Percentiles rank a stretch among this genome's conserved stretches.
phyloP scores from a whole-genome alignment of 1,140 invertebrate genomes.

The Venustaconcha ellipsiformis region DNA sequence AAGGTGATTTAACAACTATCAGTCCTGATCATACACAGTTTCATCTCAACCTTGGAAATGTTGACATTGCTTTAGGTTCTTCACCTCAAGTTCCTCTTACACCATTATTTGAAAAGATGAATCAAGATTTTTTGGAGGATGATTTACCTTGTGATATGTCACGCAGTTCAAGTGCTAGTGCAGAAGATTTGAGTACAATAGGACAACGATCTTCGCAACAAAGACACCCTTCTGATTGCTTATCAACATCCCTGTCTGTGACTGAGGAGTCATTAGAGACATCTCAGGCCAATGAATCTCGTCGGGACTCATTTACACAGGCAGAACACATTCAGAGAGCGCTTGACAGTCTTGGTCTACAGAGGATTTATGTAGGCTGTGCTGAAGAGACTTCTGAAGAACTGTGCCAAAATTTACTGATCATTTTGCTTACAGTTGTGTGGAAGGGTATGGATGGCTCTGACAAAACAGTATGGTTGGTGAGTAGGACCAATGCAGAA shows the following conservation, averaged over 20 bases:
- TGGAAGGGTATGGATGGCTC: constrained; percentile 76
- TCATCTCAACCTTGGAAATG: too few species aligned
- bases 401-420: constrained; percentile 74
- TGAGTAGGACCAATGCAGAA: constrained; percentile 32
- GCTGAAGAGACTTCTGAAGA: constrained; percentile 71
- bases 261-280: too few species aligned
- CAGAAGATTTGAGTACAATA: constrained; percentile 57
- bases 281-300: too few species aligned
- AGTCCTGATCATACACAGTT: too few species aligned
- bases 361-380: constrained; percentile 44
- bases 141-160: constrained; percentile 40
- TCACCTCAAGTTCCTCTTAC: constrained; percentile 40
- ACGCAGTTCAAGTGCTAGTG: constrained; percentile 62
- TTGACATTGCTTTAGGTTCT: constrained; percentile 9
- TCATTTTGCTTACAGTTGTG: constrained; percentile 74
- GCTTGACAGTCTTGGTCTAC: constrained; percentile 53
- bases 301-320: constrained; percentile 8
- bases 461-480: constrained; percentile 74
- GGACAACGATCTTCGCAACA: constrained; percentile 25
- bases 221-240: too few species aligned
- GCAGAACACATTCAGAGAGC: constrained; percentile 48
- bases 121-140: constrained; percentile 39
- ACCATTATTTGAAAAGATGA: constrained; percentile 44
- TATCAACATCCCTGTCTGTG: too few species aligned
- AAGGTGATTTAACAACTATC: too few species aligned